Base-by-base conservation (phyloP, 2,797 vertebrate species). In the Knipowitschia caucasica region DNA sequence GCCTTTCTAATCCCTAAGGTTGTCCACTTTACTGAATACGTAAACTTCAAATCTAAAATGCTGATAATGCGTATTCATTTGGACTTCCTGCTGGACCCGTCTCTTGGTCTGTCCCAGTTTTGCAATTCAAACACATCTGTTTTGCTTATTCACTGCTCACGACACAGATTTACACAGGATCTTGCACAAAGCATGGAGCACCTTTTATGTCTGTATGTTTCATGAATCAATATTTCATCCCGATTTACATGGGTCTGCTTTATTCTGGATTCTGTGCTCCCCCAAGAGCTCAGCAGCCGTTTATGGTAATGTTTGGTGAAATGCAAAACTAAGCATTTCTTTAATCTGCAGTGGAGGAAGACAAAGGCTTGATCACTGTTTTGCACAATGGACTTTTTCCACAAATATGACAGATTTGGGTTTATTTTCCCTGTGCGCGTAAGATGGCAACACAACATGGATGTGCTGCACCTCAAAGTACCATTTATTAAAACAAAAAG, bases 121-220 rank as follows among this genome's bases (percentile, higher is more conserved):
- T 75, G 50, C 78, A 59, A 75, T 38, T 59, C 18, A 61, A 67
- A 27, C 71, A 70, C 66, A 73, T 64, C 67, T 67, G 70, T 53
- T 74, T 50, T 69, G 71, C 71, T 82, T 77, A 62, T 66, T 74
- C 3, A 39, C 50, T 55, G 44, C 63, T 64, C 51, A 21, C 23
- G 53, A 54, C 36, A 24, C 55, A 17, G 40, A 39, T 39, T 62
- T 55, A 53, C 52, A 26, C 36, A n/a, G 20, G 42, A 54, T 71
- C 44, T 69, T 26, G 46, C 45, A 56, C 35, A 51, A 14, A 27
- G 40, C 8, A 44, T 12, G 56, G 14, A 15, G 18, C 46, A 33
- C 25, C 35, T 11, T 23, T 51, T 15, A 33, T 58, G 31, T 29
- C 18, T n/a, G 12, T 15, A 21, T 5, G n/a, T 8, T 52, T n/a